These are phyloP conservation scores for Lasioglossum vierecki DNA, from an alignment of 2,888 invertebrate genomes.

Conservation along the genomic window DNA sequence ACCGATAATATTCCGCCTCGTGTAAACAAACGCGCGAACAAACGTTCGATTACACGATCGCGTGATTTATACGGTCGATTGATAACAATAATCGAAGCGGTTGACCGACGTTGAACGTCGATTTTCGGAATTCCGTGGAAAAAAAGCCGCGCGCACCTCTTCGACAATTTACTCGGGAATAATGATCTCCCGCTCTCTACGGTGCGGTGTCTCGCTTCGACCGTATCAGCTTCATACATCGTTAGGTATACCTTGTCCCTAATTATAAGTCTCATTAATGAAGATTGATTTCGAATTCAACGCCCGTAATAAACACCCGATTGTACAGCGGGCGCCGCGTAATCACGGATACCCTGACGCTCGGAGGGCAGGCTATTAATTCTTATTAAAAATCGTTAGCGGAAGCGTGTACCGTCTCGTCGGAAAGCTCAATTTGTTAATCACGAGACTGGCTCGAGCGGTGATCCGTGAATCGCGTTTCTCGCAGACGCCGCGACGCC, in stretches of 20 bases:
- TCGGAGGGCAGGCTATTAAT: slow-evolving; percentile 62
- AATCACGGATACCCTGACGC: slow-evolving; percentile 61
- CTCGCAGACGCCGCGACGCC: slow-evolving; percentile 24
- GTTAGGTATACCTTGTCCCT: slow-evolving; percentile 67
- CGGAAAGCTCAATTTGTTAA: slow-evolving; percentile 62
- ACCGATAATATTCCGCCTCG: slow-evolving; percentile 1
- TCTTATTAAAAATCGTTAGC: slow-evolving; percentile 67
- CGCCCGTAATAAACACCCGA: slow-evolving; percentile 67
- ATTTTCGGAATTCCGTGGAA: slow-evolving; percentile 32
- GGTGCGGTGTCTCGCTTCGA: slow-evolving; percentile 22
- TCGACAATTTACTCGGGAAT: slow-evolving; percentile 48
- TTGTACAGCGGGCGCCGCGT: slow-evolving; percentile 54
- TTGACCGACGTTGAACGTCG: slow-evolving; percentile 1
- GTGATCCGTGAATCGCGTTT: slow-evolving; percentile 22
- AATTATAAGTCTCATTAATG: slow-evolving; percentile 72
- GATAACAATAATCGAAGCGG: slow-evolving; percentile 34
- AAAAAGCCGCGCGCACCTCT: slow-evolving; percentile 16
- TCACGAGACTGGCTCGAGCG: slow-evolving; percentile 49
- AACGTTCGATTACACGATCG: slow-evolving; percentile 18
- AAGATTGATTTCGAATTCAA: slow-evolving; percentile 71
- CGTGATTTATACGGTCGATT: slow-evolving; percentile 30
- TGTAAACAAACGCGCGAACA: neutral
- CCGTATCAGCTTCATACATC: slow-evolving; percentile 61
- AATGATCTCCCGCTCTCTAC: slow-evolving; percentile 50
- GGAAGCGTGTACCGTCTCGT: slow-evolving; percentile 57